A percentile compares a stretch with the other conserved stretches of the same genome.
Conservation (phyloP, 2,888 invertebrate genomes). For the Troglohyphantes excavatus region DNA sequence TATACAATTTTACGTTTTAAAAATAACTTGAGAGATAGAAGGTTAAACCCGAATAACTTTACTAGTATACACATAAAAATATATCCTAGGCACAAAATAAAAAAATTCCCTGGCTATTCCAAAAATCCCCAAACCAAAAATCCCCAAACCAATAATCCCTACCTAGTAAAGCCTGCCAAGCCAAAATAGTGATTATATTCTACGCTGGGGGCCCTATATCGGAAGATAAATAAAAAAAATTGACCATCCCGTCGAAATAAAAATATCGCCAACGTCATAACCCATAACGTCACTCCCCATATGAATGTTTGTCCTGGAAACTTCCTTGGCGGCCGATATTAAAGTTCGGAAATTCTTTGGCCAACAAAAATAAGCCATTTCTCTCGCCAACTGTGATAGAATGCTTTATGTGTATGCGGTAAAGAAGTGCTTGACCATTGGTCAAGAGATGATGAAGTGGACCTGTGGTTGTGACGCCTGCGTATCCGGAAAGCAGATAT, state of each 20-base stretch:
- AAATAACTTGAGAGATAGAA: too few relatives aligned
- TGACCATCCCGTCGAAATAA: conserved; percentile 24
- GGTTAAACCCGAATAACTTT: too few relatives aligned
- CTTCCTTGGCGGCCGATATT: conserved; percentile 26
- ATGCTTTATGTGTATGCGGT: neutral
- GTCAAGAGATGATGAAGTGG: conserved; percentile 40
- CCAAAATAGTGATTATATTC: neutral
- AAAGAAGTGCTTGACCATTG: conserved; percentile 8
- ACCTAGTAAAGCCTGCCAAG: neutral
- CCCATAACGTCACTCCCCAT: conserved; percentile 27
- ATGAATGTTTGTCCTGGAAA: conserved; percentile 67
- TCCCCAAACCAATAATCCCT: neutral
- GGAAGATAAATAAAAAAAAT: conserved; percentile 39
- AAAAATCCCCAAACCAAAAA: too few relatives aligned
- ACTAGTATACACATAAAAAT: too few relatives aligned
- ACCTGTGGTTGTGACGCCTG: conserved; percentile 20
- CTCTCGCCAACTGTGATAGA: neutral
- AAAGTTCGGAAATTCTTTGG: conserved; percentile 12
- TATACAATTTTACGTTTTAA: too few relatives aligned
- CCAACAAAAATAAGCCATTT: neutral
- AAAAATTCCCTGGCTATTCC: neutral
- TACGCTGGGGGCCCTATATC: neutral
- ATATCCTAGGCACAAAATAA: too few relatives aligned
- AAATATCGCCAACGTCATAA: conserved; percentile 51
- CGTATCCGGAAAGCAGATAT: neutral